Evolutionary conservation across 2,113 vertebrate genomes (phyloP).

Genomic region (Turnix velox): DNA sequence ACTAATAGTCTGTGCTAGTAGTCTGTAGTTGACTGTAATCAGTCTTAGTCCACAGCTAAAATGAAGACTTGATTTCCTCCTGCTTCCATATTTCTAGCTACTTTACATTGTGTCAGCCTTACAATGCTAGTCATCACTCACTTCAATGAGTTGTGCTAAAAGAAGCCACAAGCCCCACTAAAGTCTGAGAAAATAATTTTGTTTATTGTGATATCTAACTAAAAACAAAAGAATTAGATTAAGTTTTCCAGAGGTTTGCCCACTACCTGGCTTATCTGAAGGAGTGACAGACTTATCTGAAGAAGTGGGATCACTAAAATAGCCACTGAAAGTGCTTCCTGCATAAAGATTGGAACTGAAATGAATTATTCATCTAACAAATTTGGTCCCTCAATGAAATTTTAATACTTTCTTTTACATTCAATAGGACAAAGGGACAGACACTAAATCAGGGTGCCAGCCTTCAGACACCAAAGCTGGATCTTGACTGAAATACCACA

Average conservation of each 20-base stretch:
- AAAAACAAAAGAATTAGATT: neutral
- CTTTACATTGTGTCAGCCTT: neutral
- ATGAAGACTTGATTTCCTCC: neutral
- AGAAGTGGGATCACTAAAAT: neutral
- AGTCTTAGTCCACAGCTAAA: neutral
- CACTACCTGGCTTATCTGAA: neutral
- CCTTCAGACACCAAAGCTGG: neutral
- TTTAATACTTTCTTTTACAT: neutral
- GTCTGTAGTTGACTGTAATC: neutral
- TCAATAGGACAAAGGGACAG: constrained; percentile 5
- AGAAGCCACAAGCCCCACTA: neutral
- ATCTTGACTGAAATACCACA: neutral
- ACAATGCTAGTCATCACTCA: neutral
- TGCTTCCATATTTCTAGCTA: neutral
- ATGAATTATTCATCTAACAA: constrained; percentile 28
- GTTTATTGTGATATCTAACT: neutral
- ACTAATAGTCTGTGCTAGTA: neutral
- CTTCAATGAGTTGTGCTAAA: neutral
- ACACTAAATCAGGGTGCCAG: constrained; percentile 3
- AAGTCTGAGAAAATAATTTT: neutral
- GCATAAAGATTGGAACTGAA: neutral
- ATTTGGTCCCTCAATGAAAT: neutral
- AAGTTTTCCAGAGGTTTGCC: neutral
- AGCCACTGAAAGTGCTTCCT: neutral
- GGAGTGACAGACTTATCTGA: neutral